Conservation (phyloP, 92 coral and sea anemone genomes). For the Muricea muricata region DNA sequence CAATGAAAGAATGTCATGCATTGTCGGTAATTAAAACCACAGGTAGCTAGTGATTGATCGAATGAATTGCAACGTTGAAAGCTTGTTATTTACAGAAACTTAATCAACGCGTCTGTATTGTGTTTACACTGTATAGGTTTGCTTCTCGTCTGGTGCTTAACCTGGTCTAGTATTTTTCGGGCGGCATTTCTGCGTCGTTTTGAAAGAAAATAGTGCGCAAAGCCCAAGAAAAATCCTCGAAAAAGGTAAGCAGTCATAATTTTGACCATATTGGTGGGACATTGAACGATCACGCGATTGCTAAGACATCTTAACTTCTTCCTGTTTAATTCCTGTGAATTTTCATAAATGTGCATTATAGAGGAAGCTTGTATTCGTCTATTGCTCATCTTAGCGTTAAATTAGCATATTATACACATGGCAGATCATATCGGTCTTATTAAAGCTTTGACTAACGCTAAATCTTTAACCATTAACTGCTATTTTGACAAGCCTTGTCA, state of each 20-base stretch:
- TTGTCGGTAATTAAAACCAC: constrained; percentile 34
- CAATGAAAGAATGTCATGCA: constrained; percentile 40
- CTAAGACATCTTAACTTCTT: neutral
- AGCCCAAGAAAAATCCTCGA: neutral
- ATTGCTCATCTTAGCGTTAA: neutral
- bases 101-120: constrained; percentile 50
- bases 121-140: constrained; percentile 37
- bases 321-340: neutral
- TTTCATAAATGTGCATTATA: neutral
- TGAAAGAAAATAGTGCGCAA: neutral
- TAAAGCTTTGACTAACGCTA: neutral
- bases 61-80: constrained; percentile 46
- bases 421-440: constrained; percentile 28
- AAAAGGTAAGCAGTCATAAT: constrained; percentile 4
- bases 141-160: neutral
- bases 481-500: constrained; percentile 19
- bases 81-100: constrained; percentile 44
- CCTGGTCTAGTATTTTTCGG: neutral
- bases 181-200: neutral
- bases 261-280: neutral
- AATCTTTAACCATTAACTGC: neutral
- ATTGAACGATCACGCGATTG: neutral
- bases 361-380: neutral
- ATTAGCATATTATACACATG: neutral
- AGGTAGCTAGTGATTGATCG: constrained; percentile 31